Conservation (phyloP, 2,797 vertebrate species). For the Peromyscus nudipes region DNA sequence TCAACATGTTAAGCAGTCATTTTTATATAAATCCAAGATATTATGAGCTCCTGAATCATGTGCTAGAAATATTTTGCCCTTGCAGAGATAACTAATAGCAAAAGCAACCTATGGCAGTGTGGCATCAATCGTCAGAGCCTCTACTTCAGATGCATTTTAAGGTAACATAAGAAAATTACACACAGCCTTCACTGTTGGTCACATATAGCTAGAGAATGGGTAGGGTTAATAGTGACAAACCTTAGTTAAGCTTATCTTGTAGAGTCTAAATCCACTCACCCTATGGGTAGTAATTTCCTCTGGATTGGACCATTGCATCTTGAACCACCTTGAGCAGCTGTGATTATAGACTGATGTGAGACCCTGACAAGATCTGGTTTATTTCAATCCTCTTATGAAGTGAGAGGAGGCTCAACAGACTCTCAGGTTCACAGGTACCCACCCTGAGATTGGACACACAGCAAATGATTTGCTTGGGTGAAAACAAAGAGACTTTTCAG, state of each 20-base stretch:
- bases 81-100: background rate
- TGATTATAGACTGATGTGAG: background rate
- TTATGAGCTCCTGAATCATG: background rate
- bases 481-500: background rate
- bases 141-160: background rate
- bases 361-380: background rate
- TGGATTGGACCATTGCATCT: background rate
- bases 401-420: background rate
- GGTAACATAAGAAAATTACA: background rate
- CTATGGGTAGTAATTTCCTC: background rate
- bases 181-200: background rate
- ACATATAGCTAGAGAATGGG: too few relatives aligned
- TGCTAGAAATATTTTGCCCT: background rate
- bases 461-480: too few relatives aligned
- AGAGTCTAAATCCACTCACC: background rate
- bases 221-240: background rate
- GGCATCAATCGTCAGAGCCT: background rate
- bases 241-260: background rate
- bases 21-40: background rate
- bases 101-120: background rate
- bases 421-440: too few relatives aligned
- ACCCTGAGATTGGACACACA: too few relatives aligned
- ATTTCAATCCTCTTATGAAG: background rate
- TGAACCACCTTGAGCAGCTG: background rate
- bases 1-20: background rate